A percentile compares a stretch with the other conserved stretches of the same genome.
phyloP scores from a whole-genome alignment of 2,797 vertebrate species.

The Rachycentron canadum region DNA sequence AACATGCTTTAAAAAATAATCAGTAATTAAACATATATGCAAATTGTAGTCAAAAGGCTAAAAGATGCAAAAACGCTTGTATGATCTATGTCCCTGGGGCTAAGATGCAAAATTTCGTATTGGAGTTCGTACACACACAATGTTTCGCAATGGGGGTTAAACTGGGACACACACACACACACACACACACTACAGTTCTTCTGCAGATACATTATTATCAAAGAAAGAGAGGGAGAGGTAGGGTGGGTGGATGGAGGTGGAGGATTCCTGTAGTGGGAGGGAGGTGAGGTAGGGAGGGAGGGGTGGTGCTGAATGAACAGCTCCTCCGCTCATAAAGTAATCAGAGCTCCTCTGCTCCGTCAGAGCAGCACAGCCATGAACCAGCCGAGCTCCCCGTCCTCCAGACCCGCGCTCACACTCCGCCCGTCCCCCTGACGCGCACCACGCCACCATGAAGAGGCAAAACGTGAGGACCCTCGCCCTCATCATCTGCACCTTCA shows the following conservation, averaged over 20 bases:
- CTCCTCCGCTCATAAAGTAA: constrained; percentile 85
- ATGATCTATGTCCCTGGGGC: neutral
- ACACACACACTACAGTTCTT: too few species aligned
- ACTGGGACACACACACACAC: neutral
- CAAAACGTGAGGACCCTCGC: constrained; percentile 94
- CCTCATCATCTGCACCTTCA: constrained; percentile 94
- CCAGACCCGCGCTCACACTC: constrained; percentile 77
- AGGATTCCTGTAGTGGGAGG: constrained; percentile 33
- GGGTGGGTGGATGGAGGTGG: constrained; percentile 25
- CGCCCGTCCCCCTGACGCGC: constrained; percentile 67
- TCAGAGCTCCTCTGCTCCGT: constrained; percentile 67
- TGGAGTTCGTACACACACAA: neutral
- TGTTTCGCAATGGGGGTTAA: neutral
- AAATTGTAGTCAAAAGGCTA: neutral
- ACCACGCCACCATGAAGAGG: constrained; percentile 90
- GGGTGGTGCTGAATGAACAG: constrained; percentile 96
- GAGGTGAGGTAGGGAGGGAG: constrained; percentile 52
- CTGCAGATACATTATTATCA: neutral
- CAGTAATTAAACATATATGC: neutral
- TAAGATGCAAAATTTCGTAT: neutral
- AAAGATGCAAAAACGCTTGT: neutral
- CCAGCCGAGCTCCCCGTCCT: constrained; percentile 86
- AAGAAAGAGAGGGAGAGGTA: neutral
- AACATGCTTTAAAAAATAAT: neutral
- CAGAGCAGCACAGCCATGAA: constrained; percentile 86